Evolutionary conservation across 1,140 invertebrate genomes (phyloP).

Genomic region (Sycophaga agraensis): DNA sequence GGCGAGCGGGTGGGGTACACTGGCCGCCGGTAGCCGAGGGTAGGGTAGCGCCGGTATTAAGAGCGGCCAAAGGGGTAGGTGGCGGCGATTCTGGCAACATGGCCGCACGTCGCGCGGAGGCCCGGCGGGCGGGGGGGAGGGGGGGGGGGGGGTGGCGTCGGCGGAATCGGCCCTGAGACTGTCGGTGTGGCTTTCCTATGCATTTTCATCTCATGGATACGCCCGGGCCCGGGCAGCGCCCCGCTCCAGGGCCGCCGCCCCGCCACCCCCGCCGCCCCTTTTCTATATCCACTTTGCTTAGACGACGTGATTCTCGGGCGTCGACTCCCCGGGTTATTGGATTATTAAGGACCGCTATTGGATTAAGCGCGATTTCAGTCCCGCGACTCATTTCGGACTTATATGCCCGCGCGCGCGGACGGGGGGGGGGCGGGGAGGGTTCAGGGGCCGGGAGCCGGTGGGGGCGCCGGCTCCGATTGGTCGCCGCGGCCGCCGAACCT

Average conservation of each 20-base stretch:
- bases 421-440: background rate
- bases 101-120: slow-evolving; percentile 44
- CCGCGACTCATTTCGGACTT: slow-evolving; percentile 48
- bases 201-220: slow-evolving; percentile 32
- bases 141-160: slow-evolving; percentile 20
- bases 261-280: slow-evolving; percentile 15
- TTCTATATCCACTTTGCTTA: slow-evolving; percentile 34
- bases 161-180: slow-evolving; percentile 19
- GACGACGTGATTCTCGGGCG: slow-evolving; percentile 29
- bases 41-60: slow-evolving; percentile 43
- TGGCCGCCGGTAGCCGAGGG: background rate
- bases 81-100: slow-evolving; percentile 58
- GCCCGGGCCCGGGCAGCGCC: background rate
- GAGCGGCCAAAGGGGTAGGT: slow-evolving; percentile 48
- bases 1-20: background rate
- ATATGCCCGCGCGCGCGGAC: background rate
- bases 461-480: slow-evolving; percentile 31
- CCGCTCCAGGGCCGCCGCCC: slow-evolving; percentile 18
- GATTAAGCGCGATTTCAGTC: slow-evolving; percentile 51
- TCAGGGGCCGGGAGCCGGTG: slow-evolving; percentile 9
- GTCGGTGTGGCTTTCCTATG: slow-evolving; percentile 27
- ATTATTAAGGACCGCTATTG: slow-evolving; percentile 57
- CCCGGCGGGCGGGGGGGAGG: slow-evolving; percentile 20
- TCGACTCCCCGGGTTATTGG: slow-evolving; percentile 46
- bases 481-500: slow-evolving; percentile 28